phyloP scores from a whole-genome alignment of 2,888 invertebrate genomes.

The Ophioninae sp. region DNA sequence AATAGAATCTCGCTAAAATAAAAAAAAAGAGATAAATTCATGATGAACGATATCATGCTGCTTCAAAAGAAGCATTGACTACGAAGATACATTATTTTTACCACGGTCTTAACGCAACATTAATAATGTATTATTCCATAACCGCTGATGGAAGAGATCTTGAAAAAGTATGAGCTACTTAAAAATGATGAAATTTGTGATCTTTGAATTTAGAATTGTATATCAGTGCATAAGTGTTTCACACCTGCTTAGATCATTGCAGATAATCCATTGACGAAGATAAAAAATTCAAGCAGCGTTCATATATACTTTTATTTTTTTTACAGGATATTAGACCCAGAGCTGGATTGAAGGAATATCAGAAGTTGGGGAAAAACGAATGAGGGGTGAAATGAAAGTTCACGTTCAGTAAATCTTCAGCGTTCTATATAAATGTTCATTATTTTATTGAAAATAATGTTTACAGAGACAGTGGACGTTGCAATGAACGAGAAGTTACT shows the following conservation, averaged over 20 bases:
- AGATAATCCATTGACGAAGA: neutral
- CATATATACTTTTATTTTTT: neutral
- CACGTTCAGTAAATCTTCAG: conserved; percentile 6
- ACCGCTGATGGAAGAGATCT: no score
- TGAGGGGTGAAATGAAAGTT: conserved; percentile 9
- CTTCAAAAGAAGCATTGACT: no score
- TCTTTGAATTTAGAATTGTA: no score
- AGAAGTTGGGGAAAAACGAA: neutral
- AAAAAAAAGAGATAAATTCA: no score
- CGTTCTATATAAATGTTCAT: conserved; percentile 56
- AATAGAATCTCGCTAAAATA: no score
- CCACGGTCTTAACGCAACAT: no score
- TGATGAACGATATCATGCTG: no score
- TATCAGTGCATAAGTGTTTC: no score
- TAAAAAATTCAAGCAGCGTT: neutral
- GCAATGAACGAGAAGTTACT: conserved; percentile 67
- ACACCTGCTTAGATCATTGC: neutral
- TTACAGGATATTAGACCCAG: neutral
- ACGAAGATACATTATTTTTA: no score
- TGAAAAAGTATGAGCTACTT: no score
- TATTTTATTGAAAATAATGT: conserved; percentile 72
- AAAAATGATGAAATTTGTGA: no score
- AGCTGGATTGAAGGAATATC: neutral
- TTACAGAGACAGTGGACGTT: conserved; percentile 71
- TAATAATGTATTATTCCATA: no score